Base-by-base conservation (phyloP, 1,140 invertebrate genomes). In the Anadara kagoshimensis region DNA sequence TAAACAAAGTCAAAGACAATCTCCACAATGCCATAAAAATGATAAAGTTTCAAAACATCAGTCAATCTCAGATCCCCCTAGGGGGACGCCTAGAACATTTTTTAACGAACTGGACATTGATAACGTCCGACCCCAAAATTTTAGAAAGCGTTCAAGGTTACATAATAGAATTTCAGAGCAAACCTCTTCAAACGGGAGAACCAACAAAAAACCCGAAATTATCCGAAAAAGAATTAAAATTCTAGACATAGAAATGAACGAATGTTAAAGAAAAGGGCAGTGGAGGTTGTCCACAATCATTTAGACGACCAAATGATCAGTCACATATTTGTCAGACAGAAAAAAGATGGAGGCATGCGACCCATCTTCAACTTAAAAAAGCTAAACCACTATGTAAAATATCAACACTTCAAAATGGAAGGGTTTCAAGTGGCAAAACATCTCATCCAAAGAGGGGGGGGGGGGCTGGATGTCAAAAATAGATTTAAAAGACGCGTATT, bases 361-460 rank as follows among this genome's bases (percentile, higher is more conserved):
- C 51, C 51, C 20, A 67, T 56, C 44, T 57, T 67, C 41, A 57
- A 67, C 7, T 53, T 67, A 14, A 67, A 57, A 57, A 36, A 64
- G 8, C 7, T 54, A 18, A 66, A 41, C n/a, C n/a, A 54, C 7
- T 36, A n/a, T 66, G 36, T 57, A 18, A 29, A 8, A 41, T 65
- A 73, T 47, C 16, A 65, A 22, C 44, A 73, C 24, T 64, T 73
- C 70, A 66, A 51, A 59, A 58, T 73, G 51, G 43, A 58, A 49
- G 49, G 61, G 7, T 53, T 58, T 16, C 54, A 47, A 49, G 44
- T 56, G 12, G 41, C 45, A 20, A 58, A 65, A 26, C 41, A 65
- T 57, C 43, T 58, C 3, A 26, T 58, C 18, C 45, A 54, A n/a
- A 73, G 58, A 14, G 54, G 44, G 4, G 62, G 49, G 58, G 5